phyloP scores from a whole-genome alignment of 2,797 vertebrate genomes.

The Yasuhikotakia modesta region DNA sequence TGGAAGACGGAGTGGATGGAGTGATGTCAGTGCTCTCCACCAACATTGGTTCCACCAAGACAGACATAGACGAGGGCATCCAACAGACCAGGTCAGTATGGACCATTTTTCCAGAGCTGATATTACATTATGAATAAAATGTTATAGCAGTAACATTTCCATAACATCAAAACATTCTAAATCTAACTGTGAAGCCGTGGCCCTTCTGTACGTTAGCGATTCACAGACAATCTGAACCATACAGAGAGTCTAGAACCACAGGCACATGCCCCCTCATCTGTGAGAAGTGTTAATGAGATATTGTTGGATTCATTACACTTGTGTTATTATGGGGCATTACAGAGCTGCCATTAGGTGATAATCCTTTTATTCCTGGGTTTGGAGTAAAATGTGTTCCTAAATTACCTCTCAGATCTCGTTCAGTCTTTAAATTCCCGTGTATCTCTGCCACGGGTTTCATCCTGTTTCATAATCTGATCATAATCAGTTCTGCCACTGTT shows the following conservation, averaged over 20 bases:
- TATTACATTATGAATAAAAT: too few relatives aligned
- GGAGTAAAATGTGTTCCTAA: slow-evolving; percentile 32
- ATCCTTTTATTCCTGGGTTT: slow-evolving; percentile 32
- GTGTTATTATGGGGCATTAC: not conserved
- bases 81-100: slow-evolving; percentile 90
- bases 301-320: not conserved
- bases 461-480: slow-evolving; percentile 49
- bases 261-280: not conserved
- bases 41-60: slow-evolving; percentile 91
- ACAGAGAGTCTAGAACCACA: not conserved
- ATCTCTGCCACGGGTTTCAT: slow-evolving; percentile 44
- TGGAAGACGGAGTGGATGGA: slow-evolving; percentile 94
- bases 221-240: not conserved
- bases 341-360: slow-evolving; percentile 15
- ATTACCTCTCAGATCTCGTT: slow-evolving; percentile 37
- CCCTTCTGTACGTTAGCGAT: too few relatives aligned
- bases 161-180: too few relatives aligned
- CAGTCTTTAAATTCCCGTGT: slow-evolving; percentile 40
- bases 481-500: not conserved
- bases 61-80: slow-evolving; percentile 86
- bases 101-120: too few relatives aligned
- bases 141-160: too few relatives aligned
- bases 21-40: slow-evolving; percentile 97
- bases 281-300: not conserved
- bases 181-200: too few relatives aligned